These are phyloP conservation scores for Spodoptera exigua DNA, from an alignment of 2,888 invertebrate species.

Conservation along the genomic window DNA sequence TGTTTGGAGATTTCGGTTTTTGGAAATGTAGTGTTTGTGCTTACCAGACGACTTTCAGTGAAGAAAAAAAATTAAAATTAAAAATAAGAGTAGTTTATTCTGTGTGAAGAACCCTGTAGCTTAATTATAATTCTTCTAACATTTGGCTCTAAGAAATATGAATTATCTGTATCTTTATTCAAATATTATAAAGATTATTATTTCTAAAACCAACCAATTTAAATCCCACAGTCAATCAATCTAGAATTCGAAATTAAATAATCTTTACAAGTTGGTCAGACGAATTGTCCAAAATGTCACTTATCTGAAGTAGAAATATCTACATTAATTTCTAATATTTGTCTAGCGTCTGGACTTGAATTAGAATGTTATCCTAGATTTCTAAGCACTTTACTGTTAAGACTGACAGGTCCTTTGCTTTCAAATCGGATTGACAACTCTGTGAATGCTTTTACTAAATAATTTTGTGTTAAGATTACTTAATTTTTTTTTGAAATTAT, in stretches of 20 bases:
- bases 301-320: slow-evolving; percentile 27
- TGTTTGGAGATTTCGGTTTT: slow-evolving; percentile 47
- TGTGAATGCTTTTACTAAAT: slow-evolving; percentile 37
- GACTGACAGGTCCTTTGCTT: slow-evolving; percentile 33
- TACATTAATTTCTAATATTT: slow-evolving; percentile 20
- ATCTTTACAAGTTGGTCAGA: slow-evolving; percentile 11
- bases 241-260: slow-evolving; percentile 14
- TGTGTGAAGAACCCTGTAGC: slow-evolving; percentile 6
- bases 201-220: background rate
- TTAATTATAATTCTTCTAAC: background rate
- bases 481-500: background rate
- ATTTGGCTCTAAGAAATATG: no score
- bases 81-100: background rate
- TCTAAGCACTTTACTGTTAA: slow-evolving; percentile 22
- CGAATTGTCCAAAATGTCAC: slow-evolving; percentile 36
- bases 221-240: background rate
- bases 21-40: slow-evolving; percentile 35
- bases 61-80: no score
- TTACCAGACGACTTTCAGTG: slow-evolving; percentile 18
- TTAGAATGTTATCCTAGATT: slow-evolving; percentile 38
- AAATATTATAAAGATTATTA: background rate
- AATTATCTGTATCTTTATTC: background rate
- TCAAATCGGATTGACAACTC: slow-evolving; percentile 35
- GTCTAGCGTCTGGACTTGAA: slow-evolving; percentile 25
- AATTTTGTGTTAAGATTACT: slow-evolving; percentile 14